Conservation (phyloP, 2,113 vertebrate species). For the Perca flavescens region DNA sequence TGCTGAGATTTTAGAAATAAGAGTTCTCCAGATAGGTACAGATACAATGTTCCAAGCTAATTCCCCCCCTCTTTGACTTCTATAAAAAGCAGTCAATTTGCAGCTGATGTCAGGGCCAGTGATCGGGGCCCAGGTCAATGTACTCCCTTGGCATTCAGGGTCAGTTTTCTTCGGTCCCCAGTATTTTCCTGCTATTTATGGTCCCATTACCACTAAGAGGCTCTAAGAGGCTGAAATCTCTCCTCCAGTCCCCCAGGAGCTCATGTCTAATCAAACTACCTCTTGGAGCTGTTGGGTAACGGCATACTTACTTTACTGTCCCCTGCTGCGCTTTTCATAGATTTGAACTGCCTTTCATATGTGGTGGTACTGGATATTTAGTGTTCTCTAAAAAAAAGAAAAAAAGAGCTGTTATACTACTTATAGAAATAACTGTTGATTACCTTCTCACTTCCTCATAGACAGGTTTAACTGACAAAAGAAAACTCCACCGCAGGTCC, state of each 20-base stretch:
- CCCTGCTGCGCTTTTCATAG: neutral
- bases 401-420: neutral
- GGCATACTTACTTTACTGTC: neutral
- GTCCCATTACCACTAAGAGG: constrained; percentile 35
- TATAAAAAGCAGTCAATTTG: constrained; percentile 43
- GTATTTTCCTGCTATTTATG: constrained; percentile 37
- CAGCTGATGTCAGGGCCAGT: constrained; percentile 13
- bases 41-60: constrained; percentile 6
- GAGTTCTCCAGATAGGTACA: neutral
- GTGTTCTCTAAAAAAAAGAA: neutral
- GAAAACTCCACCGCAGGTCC: neutral
- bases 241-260: neutral
- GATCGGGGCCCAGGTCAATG: constrained; percentile 38
- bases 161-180: constrained; percentile 29
- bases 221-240: constrained; percentile 1
- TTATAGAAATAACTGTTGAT: neutral
- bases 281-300: neutral
- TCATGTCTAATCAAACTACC: neutral
- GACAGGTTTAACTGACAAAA: constrained; percentile 10
- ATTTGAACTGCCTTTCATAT: neutral
- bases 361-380: neutral
- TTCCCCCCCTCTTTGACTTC: neutral
- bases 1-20: constrained; percentile 3
- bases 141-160: constrained; percentile 40
- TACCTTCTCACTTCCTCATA: neutral